Evolutionary conservation across 1,140 invertebrate species (phyloP).

Genomic region (Geopemphigus sp.): DNA sequence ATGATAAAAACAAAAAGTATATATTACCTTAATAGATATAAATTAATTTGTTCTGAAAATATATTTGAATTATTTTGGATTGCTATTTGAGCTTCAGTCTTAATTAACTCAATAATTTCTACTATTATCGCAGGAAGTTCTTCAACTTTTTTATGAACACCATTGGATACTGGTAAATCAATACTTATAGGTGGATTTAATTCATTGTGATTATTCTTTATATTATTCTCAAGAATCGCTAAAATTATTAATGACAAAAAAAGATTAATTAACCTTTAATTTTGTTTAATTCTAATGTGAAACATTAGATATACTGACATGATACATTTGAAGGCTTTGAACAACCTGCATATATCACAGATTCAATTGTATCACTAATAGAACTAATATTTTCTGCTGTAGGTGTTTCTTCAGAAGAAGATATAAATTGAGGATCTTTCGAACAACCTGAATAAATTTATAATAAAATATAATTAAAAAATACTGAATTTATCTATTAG

Average conservation of each 20-base stretch:
- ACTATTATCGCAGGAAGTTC: conserved; percentile 30
- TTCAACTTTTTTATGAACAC: conserved; percentile 17
- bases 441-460: conserved; percentile 30
- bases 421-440: conserved; percentile 24
- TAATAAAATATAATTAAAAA: neutral
- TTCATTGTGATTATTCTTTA: neutral
- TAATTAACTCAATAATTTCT: conserved; percentile 43
- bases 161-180: conserved; percentile 28
- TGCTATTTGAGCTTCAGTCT: conserved; percentile 47
- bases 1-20: neutral
- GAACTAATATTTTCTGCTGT: conserved; percentile 33
- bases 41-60: conserved; percentile 41
- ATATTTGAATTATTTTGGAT: conserved; percentile 8
- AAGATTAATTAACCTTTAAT: neutral
- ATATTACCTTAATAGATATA: conserved; percentile 29
- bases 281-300: neutral
- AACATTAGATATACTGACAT: conserved; percentile 3
- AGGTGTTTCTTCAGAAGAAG: conserved; percentile 10
- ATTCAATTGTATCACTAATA: conserved; percentile 55
- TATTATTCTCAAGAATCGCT: neutral
- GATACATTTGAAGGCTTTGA: neutral
- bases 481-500: too few species aligned
- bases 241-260: neutral
- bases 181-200: conserved; percentile 20
- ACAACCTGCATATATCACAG: conserved; percentile 54